These are phyloP conservation scores for Eulemur mongoz DNA, from an alignment of 2,797 vertebrate genomes.

Conservation along the genomic window DNA sequence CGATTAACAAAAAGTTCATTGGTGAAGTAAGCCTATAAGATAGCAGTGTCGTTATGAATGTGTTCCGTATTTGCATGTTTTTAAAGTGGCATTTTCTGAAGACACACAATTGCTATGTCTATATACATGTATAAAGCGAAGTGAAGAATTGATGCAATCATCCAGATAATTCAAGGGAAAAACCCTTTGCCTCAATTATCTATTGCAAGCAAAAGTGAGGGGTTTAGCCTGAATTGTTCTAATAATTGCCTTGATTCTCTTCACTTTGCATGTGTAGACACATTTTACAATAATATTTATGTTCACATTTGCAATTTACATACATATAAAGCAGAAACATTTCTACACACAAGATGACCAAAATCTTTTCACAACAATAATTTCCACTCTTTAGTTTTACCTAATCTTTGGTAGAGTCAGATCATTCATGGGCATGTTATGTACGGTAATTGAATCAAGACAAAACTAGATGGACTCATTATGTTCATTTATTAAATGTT, in stretches of 20 bases:
- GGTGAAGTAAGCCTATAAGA: neutral
- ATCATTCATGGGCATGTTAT: constrained; percentile 10
- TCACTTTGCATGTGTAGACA: constrained; percentile 56
- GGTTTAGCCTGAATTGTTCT: constrained; percentile 60
- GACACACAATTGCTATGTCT: constrained; percentile 56
- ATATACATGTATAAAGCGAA: constrained; percentile 46
- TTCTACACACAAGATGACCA: constrained; percentile 41
- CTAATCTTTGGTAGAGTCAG: constrained; percentile 36
- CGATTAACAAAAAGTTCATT: constrained; percentile 52
- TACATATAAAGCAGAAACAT: constrained; percentile 49
- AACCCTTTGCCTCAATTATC: constrained; percentile 67
- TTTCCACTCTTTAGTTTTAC: constrained; percentile 50
- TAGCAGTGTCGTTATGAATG: constrained; percentile 10
- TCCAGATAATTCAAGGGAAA: constrained; percentile 73
- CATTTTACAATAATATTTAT: constrained; percentile 65
- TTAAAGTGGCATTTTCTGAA: constrained; percentile 66
- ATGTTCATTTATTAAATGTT: constrained; percentile 60
- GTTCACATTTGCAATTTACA: constrained; percentile 56
- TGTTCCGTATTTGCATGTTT: neutral
- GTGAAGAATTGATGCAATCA: constrained; percentile 75
- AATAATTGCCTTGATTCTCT: constrained; percentile 60
- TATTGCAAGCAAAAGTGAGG: constrained; percentile 64
- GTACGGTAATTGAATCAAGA: constrained; percentile 25
- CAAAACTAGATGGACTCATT: constrained; percentile 47
- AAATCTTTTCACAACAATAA: constrained; percentile 41